Percentiles rank a stretch among this genome's conserved stretches.
Evolutionary conservation across 2,113 vertebrate genomes (phyloP).

Genomic region (Phylloscopus trochiloides): DNA sequence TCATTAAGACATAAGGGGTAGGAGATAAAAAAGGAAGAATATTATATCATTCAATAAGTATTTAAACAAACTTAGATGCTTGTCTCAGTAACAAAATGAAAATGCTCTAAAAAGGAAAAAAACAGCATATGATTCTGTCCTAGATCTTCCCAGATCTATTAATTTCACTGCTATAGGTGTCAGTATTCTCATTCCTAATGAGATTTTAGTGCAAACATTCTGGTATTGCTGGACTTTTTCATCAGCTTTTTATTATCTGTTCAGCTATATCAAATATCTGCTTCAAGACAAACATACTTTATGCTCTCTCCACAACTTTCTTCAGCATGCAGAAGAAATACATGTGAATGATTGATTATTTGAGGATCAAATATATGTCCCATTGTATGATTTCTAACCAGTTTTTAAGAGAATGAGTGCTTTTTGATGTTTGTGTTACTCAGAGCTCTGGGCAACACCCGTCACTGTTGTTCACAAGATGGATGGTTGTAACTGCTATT

Average conservation of each 20-base stretch:
- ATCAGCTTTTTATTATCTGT: background rate
- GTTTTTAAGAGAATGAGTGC: constrained; percentile 22
- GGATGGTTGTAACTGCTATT: constrained; percentile 30
- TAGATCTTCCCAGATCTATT: background rate
- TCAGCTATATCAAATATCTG: background rate
- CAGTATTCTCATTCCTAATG: background rate
- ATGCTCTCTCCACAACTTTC: background rate
- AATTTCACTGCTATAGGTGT: background rate
- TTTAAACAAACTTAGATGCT: background rate
- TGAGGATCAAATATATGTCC: background rate
- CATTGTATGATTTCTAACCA: constrained; percentile 1
- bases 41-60: background rate
- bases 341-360: constrained; percentile 16
- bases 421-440: constrained; percentile 51
- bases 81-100: background rate
- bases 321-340: background rate
- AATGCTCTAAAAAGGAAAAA: background rate
- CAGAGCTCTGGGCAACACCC: constrained; percentile 7
- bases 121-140: background rate
- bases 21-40: background rate
- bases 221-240: background rate
- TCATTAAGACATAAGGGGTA: background rate
- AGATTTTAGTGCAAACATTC: background rate
- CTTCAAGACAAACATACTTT: background rate
- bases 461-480: constrained; percentile 8